Conservation (phyloP, 1,140 invertebrate genomes). For the Bradysia coprophila region DNA sequence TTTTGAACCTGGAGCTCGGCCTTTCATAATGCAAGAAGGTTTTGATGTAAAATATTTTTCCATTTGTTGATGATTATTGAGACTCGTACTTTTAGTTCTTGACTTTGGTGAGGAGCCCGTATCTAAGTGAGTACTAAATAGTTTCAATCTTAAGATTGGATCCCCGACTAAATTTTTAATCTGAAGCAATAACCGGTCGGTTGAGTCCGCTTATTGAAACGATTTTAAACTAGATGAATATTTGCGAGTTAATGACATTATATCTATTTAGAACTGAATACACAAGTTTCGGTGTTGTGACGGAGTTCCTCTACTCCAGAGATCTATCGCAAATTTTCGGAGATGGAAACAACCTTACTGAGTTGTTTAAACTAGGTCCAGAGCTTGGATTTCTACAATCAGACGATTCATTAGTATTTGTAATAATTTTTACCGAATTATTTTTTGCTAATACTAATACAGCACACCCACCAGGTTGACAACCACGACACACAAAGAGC, state of each 20-base stretch:
- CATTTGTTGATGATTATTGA: no score
- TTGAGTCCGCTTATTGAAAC: no score
- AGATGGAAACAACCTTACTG: slow-evolving; percentile 22
- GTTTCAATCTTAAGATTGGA: no score
- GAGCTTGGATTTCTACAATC: slow-evolving; percentile 33
- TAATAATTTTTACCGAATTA: no score
- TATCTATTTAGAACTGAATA: neutral
- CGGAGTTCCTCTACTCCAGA: slow-evolving; percentile 41
- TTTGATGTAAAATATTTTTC: slow-evolving; percentile 63
- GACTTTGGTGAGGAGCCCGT: slow-evolving; percentile 23
- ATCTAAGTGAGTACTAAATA: slow-evolving; percentile 38
- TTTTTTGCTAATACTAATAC: no score
- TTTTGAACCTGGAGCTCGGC: slow-evolving; percentile 33
- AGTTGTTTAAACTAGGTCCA: slow-evolving; percentile 30
- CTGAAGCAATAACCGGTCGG: no score
- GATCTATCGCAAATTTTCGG: slow-evolving; percentile 25
- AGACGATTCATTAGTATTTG: slow-evolving; percentile 33
- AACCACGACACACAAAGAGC: slow-evolving; percentile 42
- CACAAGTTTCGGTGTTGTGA: slow-evolving; percentile 33
- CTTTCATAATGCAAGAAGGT: slow-evolving; percentile 64
- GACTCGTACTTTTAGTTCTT: no score
- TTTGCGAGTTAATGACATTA: no score
- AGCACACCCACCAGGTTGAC: no score
- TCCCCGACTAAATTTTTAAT: no score
- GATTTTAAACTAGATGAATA: neutral